Evolutionary conservation across 2,888 invertebrate genomes (phyloP).

Genomic region (Cheilosia variabilis): DNA sequence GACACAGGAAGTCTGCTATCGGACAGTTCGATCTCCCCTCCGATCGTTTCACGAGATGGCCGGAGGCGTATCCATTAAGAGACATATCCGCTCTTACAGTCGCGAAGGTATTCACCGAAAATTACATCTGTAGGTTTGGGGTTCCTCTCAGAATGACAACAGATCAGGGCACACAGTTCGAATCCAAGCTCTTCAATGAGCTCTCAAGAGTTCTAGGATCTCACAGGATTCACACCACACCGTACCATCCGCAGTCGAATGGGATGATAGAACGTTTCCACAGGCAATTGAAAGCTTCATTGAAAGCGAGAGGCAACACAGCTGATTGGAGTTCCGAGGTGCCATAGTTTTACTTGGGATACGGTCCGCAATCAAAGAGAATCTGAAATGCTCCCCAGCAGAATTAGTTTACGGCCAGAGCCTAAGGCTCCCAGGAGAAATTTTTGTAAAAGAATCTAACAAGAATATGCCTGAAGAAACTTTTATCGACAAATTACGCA

Average conservation of each 20-base stretch:
- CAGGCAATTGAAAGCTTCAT: slow-evolving; percentile 34
- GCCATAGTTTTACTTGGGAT: slow-evolving; percentile 59
- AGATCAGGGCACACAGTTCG: too few species aligned
- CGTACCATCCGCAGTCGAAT: slow-evolving; percentile 38
- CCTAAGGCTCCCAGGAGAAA: slow-evolving; percentile 25
- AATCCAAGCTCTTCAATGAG: too few species aligned
- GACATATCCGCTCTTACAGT: too few species aligned
- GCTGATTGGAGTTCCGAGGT: slow-evolving; percentile 34
- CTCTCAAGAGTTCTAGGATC: too few species aligned
- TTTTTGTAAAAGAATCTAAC: background rate
- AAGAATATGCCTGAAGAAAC: background rate
- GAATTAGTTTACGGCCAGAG: slow-evolving; percentile 21
- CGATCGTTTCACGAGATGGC: too few species aligned
- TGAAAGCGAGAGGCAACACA: slow-evolving; percentile 18
- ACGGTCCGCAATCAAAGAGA: slow-evolving; percentile 39
- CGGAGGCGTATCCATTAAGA: too few species aligned
- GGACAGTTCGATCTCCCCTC: too few species aligned
- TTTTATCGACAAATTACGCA: slow-evolving; percentile 9
- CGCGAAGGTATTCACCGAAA: too few species aligned
- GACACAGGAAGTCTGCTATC: too few species aligned
- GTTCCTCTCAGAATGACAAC: too few species aligned
- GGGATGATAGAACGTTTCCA: slow-evolving; percentile 51
- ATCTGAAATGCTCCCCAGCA: slow-evolving; percentile 37
- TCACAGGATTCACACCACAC: background rate
- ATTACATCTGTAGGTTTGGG: too few species aligned